Base-by-base conservation (phyloP, 2,888 invertebrate genomes). In the Lasioglossum malachurum region DNA sequence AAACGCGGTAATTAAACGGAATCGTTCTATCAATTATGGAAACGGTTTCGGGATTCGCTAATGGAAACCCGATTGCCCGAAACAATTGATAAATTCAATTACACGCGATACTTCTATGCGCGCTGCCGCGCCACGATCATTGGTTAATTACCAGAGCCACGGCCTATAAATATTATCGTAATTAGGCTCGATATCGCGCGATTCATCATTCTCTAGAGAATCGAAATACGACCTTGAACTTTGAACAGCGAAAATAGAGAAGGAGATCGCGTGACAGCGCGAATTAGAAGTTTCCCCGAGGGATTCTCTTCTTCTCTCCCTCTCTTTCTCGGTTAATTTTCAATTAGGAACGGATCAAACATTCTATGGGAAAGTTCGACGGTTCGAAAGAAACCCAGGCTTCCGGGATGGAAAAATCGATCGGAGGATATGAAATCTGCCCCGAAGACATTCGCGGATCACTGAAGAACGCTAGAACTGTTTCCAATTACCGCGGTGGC, bases 181-280 rank as follows among this genome's bases (percentile, higher is more conserved):
- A 35, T 35, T 35, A 67, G 1, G 5, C 64, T 14, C 31, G 27
- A 14, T 31, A 16, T 64, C 31, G 64, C 31, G 5, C 64, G 31
- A 31, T 31, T 16, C 16, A 31, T 64, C 23, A 19, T 14, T 60
- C 60, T 31, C 27, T 14, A 27, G 60, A 31, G 14, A 27, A 14
- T 60, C 14, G 57, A n/a, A 57, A 60, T 60, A 10, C 73, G 27
- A 53, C 83, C 84, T 83, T 67, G 53, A 49, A 84, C 84, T 74
- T 69, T 35, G 23, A 53, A 31, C 67, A 2, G 23, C 49, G 27
- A 74, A 74, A 38, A 69, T 14, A 14, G 31, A 49, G 3, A 27
- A 16, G 23, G 16, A 44, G 46, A 49, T 78, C 75, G 78, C 78
- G 60, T 84, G 84, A 78, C 84, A 77, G 19, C 19, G 38, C 16